Evolutionary conservation across 2,888 invertebrate species (phyloP), one percentile per base, ranked within the genome.

Genomic region (Andrena minutula): DNA sequence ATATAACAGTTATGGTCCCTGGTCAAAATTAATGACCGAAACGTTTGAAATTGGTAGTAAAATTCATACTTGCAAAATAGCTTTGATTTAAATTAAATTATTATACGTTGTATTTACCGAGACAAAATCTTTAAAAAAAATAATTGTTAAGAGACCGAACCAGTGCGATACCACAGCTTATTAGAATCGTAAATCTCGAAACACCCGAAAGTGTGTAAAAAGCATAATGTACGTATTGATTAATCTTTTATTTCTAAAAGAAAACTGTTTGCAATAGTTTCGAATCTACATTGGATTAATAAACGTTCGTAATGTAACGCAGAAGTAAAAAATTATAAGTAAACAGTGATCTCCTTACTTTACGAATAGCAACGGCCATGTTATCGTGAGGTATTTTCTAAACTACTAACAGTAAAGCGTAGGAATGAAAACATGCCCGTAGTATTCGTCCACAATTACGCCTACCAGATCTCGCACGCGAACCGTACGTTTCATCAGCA

Each of bases 211-310:
- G 56, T 56, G 8, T 41, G 7, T 20, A 41, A 56, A 56, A 28
- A 10, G 35, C 23, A 6, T 16, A 4, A n/a, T 56, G 6, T 49
- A 12, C 2, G 0, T 4, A 56, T 16, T 1, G 16, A 16, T 16
- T 8, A 26, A 75, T 41, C 28, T 8, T 75, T 56, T 63, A 70
- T 63, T 63, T n/a, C 7, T n/a, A 69, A n/a, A 49, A 49, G 41
- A 60, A 20, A 28, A 47, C 47, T 12, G 12, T n/a, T 30, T 26
- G 60, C 32, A 68, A 35, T 10, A 58, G n/a, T 7, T 28, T n/a
- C n/a, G n/a, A n/a, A n/a, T n/a, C n/a, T n/a, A n/a, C n/a, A n/a
- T n/a, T 26, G 3, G 2, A 41, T 47, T 32, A 20, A 60, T 12
- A 58, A n/a, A 28, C 7, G 26, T 10, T 26, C 28, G 12, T 30